phyloP scores from a whole-genome alignment of 2,888 invertebrate genomes.

The Eugnorisma glareosa region DNA sequence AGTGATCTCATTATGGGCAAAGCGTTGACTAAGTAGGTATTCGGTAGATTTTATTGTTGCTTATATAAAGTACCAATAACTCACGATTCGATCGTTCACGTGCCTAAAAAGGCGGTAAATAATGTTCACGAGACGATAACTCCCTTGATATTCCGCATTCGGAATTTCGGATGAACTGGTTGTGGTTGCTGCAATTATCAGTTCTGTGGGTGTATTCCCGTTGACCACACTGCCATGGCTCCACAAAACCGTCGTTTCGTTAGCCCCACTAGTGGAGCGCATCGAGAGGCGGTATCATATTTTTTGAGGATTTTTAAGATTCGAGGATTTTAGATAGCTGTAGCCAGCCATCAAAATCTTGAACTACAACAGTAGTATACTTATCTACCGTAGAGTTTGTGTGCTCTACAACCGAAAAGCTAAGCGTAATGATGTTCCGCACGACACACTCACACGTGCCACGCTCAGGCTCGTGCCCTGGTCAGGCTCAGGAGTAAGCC shows the following conservation, averaged over 20 bases:
- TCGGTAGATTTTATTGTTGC: background rate
- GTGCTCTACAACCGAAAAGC: background rate
- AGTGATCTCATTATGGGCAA: background rate
- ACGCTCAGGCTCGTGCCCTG: background rate
- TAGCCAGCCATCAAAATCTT: background rate
- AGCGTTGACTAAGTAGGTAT: background rate
- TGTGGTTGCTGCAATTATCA: background rate
- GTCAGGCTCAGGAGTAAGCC: background rate
- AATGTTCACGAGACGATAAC: slow-evolving; percentile 2
- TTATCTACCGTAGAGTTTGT: background rate
- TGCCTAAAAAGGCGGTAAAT: background rate
- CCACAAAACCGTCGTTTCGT: too few species aligned
- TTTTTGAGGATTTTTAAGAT: background rate
- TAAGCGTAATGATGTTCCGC: background rate
- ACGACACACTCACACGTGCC: background rate
- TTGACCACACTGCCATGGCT: too few species aligned
- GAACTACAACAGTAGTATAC: background rate
- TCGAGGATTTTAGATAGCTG: background rate
- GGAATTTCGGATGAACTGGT: background rate
- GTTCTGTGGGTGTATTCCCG: too few species aligned
- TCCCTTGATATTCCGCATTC: background rate
- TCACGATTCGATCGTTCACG: too few species aligned
- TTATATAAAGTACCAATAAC: background rate
- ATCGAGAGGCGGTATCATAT: background rate
- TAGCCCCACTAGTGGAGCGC: too few species aligned